phyloP scores from a whole-genome alignment of 1,140 invertebrate species.

The Chionoecetes opilio region DNA sequence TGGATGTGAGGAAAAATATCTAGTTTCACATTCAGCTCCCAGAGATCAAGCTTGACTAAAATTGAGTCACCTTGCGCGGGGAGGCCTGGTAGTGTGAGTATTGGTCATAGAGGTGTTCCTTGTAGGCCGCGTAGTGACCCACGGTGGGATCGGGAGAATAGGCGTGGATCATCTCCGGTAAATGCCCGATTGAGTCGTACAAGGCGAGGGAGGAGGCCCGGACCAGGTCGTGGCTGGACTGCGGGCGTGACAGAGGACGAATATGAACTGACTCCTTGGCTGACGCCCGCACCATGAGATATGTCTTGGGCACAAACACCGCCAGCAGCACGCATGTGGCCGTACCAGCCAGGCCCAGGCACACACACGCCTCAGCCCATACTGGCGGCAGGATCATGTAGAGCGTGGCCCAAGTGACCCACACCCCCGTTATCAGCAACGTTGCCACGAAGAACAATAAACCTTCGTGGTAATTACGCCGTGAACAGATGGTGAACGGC shows the following conservation, averaged over 20 bases:
- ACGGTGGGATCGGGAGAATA: slow-evolving; percentile 71
- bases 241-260: slow-evolving; percentile 76
- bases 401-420: slow-evolving; percentile 86
- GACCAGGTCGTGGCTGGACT: slow-evolving; percentile 61
- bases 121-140: slow-evolving; percentile 24
- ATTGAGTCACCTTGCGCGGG: slow-evolving; percentile 75
- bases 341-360: slow-evolving; percentile 86
- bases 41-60: slow-evolving; percentile 10
- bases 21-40: background rate
- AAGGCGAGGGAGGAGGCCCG: slow-evolving; percentile 82
- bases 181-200: slow-evolving; percentile 82
- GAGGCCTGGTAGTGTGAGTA: slow-evolving; percentile 77
- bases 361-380: slow-evolving; percentile 86
- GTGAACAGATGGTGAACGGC: slow-evolving; percentile 85
- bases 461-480: slow-evolving; percentile 87
- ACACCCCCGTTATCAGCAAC: slow-evolving; percentile 84
- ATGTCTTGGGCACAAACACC: slow-evolving; percentile 86
- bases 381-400: slow-evolving; percentile 84
- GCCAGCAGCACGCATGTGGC: slow-evolving; percentile 86
- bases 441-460: slow-evolving; percentile 86
- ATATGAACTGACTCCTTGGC: slow-evolving; percentile 84
- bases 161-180: slow-evolving; percentile 77
- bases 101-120: slow-evolving; percentile 67
- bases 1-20: background rate
- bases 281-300: slow-evolving; percentile 85